Percentiles rank a stretch among this genome's conserved stretches.
phyloP scores from a whole-genome alignment of 2,113 vertebrate species.

The Gasterosteus nipponicus region DNA sequence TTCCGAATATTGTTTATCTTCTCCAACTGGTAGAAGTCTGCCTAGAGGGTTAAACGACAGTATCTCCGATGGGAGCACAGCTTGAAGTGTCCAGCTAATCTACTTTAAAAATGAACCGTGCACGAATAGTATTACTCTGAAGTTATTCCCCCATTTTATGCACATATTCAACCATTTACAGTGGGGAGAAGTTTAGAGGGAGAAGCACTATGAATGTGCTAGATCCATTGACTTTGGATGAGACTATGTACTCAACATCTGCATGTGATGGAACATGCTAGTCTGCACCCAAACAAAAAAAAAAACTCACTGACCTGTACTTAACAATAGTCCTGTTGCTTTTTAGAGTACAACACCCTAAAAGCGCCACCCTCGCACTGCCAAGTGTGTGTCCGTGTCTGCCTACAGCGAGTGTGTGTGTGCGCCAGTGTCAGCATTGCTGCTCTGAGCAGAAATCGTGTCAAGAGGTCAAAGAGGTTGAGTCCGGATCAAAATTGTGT shows the following conservation, averaged over 20 bases:
- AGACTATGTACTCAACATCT: conserved; percentile 21
- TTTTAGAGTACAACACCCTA: conserved; percentile 26
- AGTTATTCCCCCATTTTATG: conserved; percentile 33
- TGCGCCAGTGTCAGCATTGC: conserved; percentile 50
- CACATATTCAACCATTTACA: conserved; percentile 30
- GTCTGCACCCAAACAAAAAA: conserved; percentile 34
- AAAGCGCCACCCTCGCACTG: conserved; percentile 47
- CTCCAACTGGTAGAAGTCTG: conserved; percentile 44
- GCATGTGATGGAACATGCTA: neutral
- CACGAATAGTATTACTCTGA: conserved; percentile 21
- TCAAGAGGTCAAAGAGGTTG: conserved; percentile 72
- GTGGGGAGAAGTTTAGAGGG: conserved; percentile 18
- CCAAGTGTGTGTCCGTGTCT: conserved; percentile 17
- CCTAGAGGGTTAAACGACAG: conserved; percentile 37
- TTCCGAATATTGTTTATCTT: conserved; percentile 51
- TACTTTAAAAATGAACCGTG: conserved; percentile 50
- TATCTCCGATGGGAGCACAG: conserved; percentile 36
- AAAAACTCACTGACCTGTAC: conserved; percentile 35
- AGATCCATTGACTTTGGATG: conserved; percentile 26
- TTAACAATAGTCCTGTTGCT: conserved; percentile 18
- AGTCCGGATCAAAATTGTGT: conserved; percentile 70
- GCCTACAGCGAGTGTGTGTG: neutral
- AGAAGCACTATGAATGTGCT: conserved; percentile 26
- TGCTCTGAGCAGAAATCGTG: conserved; percentile 63
- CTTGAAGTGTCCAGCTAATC: conserved; percentile 47